These are phyloP conservation scores for Hyphantria cunea DNA, from an alignment of 1,140 invertebrate genomes.

Conservation along the genomic window DNA sequence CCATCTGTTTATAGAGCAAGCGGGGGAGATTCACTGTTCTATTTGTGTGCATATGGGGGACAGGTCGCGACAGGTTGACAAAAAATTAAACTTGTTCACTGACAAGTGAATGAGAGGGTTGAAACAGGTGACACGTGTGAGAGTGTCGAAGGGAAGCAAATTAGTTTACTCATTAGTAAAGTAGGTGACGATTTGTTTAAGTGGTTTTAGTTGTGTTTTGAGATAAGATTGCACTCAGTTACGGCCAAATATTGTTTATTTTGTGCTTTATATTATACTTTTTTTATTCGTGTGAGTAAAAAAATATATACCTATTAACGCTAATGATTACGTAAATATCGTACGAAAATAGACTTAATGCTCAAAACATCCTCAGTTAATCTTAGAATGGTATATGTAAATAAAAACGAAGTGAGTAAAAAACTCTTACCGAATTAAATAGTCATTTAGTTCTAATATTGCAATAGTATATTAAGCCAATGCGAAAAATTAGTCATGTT, in stretches of 20 bases:
- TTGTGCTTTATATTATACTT: not conserved
- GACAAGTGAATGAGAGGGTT: constrained; percentile 29
- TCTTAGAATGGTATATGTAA: too few species aligned
- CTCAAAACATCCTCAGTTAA: too few species aligned
- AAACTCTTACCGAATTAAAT: too few species aligned
- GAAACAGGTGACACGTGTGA: constrained; percentile 12
- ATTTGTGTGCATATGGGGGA: constrained; percentile 35
- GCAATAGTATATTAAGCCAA: too few species aligned
- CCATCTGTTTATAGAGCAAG: constrained; percentile 65
- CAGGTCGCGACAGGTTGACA: constrained; percentile 50
- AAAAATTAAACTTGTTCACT: constrained; percentile 35
- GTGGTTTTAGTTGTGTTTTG: not conserved
- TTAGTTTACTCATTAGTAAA: constrained; percentile 5
- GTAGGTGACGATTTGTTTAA: not conserved
- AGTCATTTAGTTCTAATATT: too few species aligned
- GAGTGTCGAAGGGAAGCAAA: not conserved
- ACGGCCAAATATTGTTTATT: not conserved
- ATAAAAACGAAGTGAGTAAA: too few species aligned
- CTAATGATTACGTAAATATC: not conserved
- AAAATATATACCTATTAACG: too few species aligned
- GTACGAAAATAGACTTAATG: too few species aligned
- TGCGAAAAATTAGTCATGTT: not conserved
- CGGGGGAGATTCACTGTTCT: constrained; percentile 49
- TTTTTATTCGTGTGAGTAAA: too few species aligned
- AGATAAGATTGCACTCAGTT: too few species aligned